Evolutionary conservation across 1,140 invertebrate species (phyloP), one percentile per base, ranked within the genome.

Genomic region (Musca vetustissima): DNA sequence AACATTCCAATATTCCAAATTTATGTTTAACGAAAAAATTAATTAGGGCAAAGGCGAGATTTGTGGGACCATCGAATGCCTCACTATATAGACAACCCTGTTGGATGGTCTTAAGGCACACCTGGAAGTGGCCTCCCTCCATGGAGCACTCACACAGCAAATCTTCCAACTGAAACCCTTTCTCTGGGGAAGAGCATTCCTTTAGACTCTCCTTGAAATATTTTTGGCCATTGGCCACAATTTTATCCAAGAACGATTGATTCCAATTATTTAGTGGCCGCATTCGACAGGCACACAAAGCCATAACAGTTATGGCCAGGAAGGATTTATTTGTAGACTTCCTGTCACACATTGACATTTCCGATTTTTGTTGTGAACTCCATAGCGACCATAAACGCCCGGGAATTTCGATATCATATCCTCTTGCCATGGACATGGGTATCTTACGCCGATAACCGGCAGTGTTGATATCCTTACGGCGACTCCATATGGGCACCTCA

Each of bases 361-460:
- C 73, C 2, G 86, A 86, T 80, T 88, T 85, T 8, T 13, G 88
- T 68, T 19, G 83, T 8, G 80, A 82, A 2, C 87, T 86, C 83
- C 86, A 86, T 0, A 89, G 73, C 0, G 87, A 88, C 77, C 84
- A 89, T 4, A 89, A 73, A 66, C 88, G 86, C 1, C 85, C 85
- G 15, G 84, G 83, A 71, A 88, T 88, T 77, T 89, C 88, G 1
- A 88, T 84, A 72, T 88, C 86, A 85, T 86, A 89, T 64, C 87
- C 84, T 72, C 86, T 86, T 83, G 86, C 81, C 48, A 77, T 81
- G 59, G 85, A 83, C 24, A 81, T 76, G 0, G 85, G 82, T 48
- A 83, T 78, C 65, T 81, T 82, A 69, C 86, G 80, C 19, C 83
- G 79, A 17, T 83, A 78, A 19, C 85, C 85, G 4, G 84, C 74